phyloP scores from a whole-genome alignment of 2,888 invertebrate genomes.

The Boloria euphrosyne region DNA sequence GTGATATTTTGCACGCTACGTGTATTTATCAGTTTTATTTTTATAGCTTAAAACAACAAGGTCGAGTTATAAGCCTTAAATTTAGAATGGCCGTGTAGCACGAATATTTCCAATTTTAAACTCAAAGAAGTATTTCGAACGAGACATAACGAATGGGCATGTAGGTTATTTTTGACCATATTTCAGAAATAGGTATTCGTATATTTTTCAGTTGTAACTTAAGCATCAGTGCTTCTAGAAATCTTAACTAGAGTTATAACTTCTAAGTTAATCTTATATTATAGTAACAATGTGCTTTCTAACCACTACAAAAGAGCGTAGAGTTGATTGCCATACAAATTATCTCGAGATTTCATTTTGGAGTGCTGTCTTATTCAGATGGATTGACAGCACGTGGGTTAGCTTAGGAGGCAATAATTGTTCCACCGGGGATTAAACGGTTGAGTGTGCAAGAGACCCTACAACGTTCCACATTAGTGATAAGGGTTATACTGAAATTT shows the following conservation, averaged over 20 bases:
- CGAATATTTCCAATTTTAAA: constrained; percentile 16
- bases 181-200: constrained; percentile 8
- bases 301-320: too few relatives aligned
- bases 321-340: too few relatives aligned
- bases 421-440: too few relatives aligned
- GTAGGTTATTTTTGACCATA: constrained; percentile 8
- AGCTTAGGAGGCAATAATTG: too few relatives aligned
- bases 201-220: neutral
- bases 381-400: too few relatives aligned
- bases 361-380: too few relatives aligned
- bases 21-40: constrained; percentile 16
- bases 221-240: neutral
- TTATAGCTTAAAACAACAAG: constrained; percentile 15
- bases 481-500: too few relatives aligned
- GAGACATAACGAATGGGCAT: constrained; percentile 14
- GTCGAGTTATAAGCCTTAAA: constrained; percentile 14
- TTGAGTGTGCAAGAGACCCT: too few relatives aligned
- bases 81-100: constrained; percentile 10
- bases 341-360: too few relatives aligned
- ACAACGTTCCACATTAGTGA: too few relatives aligned
- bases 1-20: constrained; percentile 17
- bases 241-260: neutral
- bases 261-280: too few relatives aligned
- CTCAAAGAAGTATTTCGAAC: constrained; percentile 7
- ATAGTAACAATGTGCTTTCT: too few relatives aligned